Percentiles rank a stretch among this genome's conserved stretches.
phyloP scores from a whole-genome alignment of 2,888 invertebrate species.

The Troides oblongomaculatus region DNA sequence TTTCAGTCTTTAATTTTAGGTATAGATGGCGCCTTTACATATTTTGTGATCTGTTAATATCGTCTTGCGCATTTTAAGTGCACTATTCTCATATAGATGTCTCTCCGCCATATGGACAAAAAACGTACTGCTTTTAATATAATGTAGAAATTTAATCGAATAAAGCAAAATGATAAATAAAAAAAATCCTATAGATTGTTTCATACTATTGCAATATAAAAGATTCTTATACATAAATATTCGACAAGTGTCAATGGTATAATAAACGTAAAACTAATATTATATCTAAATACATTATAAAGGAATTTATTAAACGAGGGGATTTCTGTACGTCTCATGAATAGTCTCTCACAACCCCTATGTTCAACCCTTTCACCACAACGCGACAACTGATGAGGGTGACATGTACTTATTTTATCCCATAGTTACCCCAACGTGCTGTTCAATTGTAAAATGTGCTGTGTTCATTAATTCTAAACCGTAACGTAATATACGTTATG shows the following conservation, averaged over 20 bases:
- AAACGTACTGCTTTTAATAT: no score
- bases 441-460: constrained; percentile 1
- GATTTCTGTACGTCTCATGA: background rate
- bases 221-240: no score
- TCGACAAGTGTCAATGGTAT: no score
- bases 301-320: background rate
- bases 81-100: background rate
- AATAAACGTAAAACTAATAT: background rate
- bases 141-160: no score
- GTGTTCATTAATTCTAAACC: background rate
- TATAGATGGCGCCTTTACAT: background rate
- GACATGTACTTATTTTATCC: constrained; percentile 3
- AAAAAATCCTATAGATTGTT: background rate
- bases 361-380: constrained; percentile 14
- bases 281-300: background rate
- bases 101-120: no score
- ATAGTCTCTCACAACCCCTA: constrained; percentile 5
- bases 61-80: background rate
- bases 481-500: background rate
- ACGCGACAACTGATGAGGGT: constrained; percentile 1
- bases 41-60: background rate
- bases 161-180: background rate
- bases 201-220: no score
- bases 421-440: background rate
- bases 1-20: background rate